These are phyloP conservation scores for Centropus unirufus DNA, from an alignment of 2,113 vertebrate genomes.

Conservation along the genomic window DNA sequence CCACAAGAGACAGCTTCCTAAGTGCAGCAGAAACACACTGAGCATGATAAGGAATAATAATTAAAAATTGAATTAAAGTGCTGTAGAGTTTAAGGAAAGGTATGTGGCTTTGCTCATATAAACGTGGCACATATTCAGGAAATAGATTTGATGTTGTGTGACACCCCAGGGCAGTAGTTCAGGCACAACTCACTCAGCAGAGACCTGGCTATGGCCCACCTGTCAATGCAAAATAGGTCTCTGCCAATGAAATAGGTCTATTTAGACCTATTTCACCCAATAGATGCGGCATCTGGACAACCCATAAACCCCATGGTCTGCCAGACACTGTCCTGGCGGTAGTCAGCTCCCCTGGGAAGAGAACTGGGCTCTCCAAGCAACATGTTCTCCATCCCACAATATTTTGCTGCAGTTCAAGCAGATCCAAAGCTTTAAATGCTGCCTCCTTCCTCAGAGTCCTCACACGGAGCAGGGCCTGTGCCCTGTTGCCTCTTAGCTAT, in stretches of 20 bases:
- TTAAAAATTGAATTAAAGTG: constrained; percentile 46
- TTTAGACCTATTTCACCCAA: background rate
- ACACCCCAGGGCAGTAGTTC: background rate
- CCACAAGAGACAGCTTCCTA: constrained; percentile 44
- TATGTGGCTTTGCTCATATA: background rate
- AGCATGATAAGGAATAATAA: constrained; percentile 63
- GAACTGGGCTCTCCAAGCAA: background rate
- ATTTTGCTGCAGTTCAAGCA: background rate
- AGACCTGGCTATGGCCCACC: background rate
- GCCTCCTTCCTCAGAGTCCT: background rate
- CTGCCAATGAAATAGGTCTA: too few relatives aligned
- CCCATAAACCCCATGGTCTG: background rate
- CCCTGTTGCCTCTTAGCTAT: background rate
- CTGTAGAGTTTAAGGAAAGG: constrained; percentile 10
- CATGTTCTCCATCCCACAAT: background rate
- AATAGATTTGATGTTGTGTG: background rate
- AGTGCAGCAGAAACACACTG: constrained; percentile 42
- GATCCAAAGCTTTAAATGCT: background rate
- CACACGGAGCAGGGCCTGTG: background rate
- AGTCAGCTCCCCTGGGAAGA: background rate
- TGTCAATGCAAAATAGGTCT: background rate
- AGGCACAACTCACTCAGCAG: background rate
- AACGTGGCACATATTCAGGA: background rate
- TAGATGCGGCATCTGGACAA: background rate
- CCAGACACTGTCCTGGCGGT: fast-evolving